These are phyloP conservation scores for Bradypodion pumilum DNA, from an alignment of 2,797 vertebrate genomes.

Conservation along the genomic window DNA sequence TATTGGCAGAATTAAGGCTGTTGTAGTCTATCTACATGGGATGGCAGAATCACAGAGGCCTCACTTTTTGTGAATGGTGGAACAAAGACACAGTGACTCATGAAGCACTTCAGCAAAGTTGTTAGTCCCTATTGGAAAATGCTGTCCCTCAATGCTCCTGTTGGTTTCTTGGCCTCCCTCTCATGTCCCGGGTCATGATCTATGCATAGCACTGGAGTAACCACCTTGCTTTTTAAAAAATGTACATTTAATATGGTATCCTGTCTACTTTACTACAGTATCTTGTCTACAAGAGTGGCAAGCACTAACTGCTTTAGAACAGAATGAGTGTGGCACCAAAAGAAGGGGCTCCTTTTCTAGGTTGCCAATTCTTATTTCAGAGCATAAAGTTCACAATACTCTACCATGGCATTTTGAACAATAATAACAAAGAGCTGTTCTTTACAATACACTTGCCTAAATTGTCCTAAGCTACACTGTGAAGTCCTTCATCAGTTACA, in stretches of 20 bases:
- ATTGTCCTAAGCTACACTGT: not conserved
- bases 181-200: not conserved
- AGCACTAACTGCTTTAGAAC: not conserved
- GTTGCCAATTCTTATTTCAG: not conserved
- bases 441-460: not conserved
- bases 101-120: constrained; percentile 35
- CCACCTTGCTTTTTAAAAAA: not conserved
- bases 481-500: not conserved
- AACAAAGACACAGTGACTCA: not conserved
- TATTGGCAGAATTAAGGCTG: constrained; percentile 76
- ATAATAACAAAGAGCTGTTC: not conserved
- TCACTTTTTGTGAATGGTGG: constrained; percentile 53
- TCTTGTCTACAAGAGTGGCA: not conserved
- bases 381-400: not conserved
- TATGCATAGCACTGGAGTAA: not conserved
- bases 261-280: not conserved
- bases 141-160: constrained; percentile 17
- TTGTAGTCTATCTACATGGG: constrained; percentile 72
- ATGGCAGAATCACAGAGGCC: constrained; percentile 71
- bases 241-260: not conserved
- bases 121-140: not conserved
- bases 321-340: no score
- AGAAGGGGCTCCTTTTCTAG: no score
- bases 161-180: constrained; percentile 10
- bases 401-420: not conserved